Base-by-base conservation (phyloP, 2,888 invertebrate genomes). In the Noctua fimbriata region DNA sequence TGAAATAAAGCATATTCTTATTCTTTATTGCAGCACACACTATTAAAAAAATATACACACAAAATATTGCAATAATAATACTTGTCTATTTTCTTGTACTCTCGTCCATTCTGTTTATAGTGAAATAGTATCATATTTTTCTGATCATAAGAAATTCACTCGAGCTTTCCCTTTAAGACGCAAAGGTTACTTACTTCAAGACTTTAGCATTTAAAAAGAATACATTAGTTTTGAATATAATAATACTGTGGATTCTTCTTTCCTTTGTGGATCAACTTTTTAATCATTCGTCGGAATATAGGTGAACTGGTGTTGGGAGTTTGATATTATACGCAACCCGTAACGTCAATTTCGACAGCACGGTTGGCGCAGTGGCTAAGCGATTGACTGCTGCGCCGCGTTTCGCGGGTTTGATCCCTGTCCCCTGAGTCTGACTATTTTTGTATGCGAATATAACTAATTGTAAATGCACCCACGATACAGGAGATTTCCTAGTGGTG, bases 151-250 rank as follows among this genome's bases (percentile, higher is more conserved):
- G 6, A 49, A 82, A 77, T 32, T 78, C 0, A 7, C 52, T 58
- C 14, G 28, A 24, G 24, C 14, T 36, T 32, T 60, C n/a, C 12
- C 32, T 79, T 66, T 66, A 24, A 67, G 16, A 75, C 10, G 47
- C 21, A 49, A 79, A 32, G 55, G 10, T 82, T 82, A 66, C 41
- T 82, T 75, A 47, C 81, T 49, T 12, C 32, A 82, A 32, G 36
- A 24, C 1, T 76, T 65, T 58, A 28, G 12, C 32, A 12, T 49
- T 66, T 32, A 32, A 16, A 55, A 76, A 58, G 41, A 49, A 44
- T 41, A 63, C 63, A 76, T 41, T n/a, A 36, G 16, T 82, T 74
- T 74, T 18, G 16, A 16, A 32, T 32, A 21, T 2, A 76, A 63
- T 41, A 41, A 49, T 18, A 28, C 24, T 28, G 14, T 49, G 24